Percentiles rank a stretch among this genome's conserved stretches.
phyloP scores from a whole-genome alignment of 1,140 invertebrate genomes.

The Triops longicaudatus region DNA sequence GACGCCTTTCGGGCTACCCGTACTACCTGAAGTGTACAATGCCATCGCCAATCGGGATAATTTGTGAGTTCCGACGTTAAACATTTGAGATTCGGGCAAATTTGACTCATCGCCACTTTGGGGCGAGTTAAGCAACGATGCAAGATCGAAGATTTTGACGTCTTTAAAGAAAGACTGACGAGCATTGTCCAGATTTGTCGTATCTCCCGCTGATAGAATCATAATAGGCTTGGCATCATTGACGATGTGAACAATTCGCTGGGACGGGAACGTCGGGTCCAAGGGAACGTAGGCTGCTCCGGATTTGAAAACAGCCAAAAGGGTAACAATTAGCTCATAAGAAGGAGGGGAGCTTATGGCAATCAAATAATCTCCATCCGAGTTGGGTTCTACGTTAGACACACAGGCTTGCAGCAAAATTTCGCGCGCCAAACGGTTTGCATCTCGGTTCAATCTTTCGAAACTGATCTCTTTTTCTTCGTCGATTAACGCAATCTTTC shows the following conservation, averaged over 20 bases:
- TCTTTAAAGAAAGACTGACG: neutral
- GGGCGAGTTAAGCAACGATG: neutral
- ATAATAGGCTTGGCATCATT: slow-evolving; percentile 61
- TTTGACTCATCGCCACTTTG: neutral
- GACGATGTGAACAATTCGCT: slow-evolving; percentile 65
- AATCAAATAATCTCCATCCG: slow-evolving; percentile 56
- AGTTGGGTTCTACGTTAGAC: slow-evolving; percentile 41
- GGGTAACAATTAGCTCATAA: slow-evolving; percentile 54
- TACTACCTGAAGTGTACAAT: slow-evolving; percentile 87
- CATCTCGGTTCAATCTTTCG: slow-evolving; percentile 47
- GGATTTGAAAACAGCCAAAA: slow-evolving; percentile 68
- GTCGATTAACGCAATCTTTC: neutral
- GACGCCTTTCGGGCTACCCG: slow-evolving; percentile 86
- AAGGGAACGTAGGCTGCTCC: slow-evolving; percentile 74
- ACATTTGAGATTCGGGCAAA: slow-evolving; percentile 1
- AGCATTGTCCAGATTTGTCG: neutral
- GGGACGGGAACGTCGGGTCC: slow-evolving; percentile 62
- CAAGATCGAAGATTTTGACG: slow-evolving; percentile 20
- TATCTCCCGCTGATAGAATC: slow-evolving; percentile 12
- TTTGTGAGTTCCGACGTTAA: slow-evolving; percentile 17
- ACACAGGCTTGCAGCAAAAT: slow-evolving; percentile 36
- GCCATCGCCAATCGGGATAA: slow-evolving; percentile 53
- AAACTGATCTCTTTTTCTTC: slow-evolving; percentile 44
- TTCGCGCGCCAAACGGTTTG: slow-evolving; percentile 52
- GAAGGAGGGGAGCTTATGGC: slow-evolving; percentile 67